A percentile compares a stretch with the other conserved stretches of the same genome.
phyloP scores from a whole-genome alignment of 2,113 vertebrate genomes.

The Microcebus lehilahytsara region DNA sequence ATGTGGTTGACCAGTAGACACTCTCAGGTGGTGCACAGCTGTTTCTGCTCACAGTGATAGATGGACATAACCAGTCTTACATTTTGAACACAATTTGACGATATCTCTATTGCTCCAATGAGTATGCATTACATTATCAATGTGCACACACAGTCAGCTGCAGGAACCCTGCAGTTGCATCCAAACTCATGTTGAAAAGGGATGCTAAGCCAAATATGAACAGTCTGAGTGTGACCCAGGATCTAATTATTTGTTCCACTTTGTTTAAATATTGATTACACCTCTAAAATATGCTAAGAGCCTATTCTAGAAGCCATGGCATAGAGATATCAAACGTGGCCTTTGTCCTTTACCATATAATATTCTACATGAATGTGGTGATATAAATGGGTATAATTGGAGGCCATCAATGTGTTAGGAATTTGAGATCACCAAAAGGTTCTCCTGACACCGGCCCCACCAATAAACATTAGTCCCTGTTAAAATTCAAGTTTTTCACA shows the following conservation, averaged over 20 bases:
- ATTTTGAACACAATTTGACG: neutral
- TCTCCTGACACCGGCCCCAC: neutral
- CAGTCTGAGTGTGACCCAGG: neutral
- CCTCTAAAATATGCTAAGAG: neutral
- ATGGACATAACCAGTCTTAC: neutral
- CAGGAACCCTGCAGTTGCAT: neutral
- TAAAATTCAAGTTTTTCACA: neutral
- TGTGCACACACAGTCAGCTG: neutral
- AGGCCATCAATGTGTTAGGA: neutral
- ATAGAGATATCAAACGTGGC: neutral
- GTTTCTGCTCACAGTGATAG: neutral
- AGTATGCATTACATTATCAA: neutral
- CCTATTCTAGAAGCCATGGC: neutral
- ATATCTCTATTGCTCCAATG: neutral
- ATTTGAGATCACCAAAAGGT: neutral
- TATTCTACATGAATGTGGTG: neutral
- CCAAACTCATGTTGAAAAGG: neutral
- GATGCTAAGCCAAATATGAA: neutral
- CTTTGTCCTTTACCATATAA: neutral
- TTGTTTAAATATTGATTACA: neutral
- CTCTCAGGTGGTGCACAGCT: neutral
- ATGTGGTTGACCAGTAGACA: conserved; percentile 11
- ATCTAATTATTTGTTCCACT: neutral
- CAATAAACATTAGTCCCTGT: neutral
- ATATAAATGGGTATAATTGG: neutral